A percentile compares a stretch with the other conserved stretches of the same genome.
Evolutionary conservation across 2,888 invertebrate species (phyloP).

Genomic region (Mythimna albipuncta): DNA sequence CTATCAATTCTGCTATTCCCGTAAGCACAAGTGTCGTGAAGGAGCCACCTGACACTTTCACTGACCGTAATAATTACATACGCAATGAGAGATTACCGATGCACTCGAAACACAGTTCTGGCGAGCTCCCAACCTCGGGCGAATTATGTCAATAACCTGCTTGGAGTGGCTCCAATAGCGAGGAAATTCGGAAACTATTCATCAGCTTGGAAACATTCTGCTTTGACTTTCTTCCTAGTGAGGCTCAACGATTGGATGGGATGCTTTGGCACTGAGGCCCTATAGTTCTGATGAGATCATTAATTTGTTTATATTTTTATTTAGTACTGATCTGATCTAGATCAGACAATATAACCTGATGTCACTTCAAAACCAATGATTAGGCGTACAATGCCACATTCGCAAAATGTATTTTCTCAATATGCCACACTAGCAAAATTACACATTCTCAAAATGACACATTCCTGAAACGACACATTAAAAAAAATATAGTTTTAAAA

Average conservation of each 20-base stretch:
- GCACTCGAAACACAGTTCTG: slow-evolving; percentile 60
- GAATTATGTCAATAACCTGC: slow-evolving; percentile 70
- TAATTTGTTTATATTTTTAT: background rate
- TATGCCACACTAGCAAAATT: too few species aligned
- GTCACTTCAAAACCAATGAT: too few species aligned
- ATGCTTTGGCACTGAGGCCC: slow-evolving; percentile 18
- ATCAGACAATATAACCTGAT: too few species aligned
- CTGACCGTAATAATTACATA: slow-evolving; percentile 35
- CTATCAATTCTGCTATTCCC: background rate
- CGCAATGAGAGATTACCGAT: slow-evolving; percentile 54
- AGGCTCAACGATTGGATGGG: slow-evolving; percentile 27
- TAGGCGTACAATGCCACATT: too few species aligned
- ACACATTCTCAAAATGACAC: too few species aligned
- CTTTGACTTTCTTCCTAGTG: slow-evolving; percentile 48
- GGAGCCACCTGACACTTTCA: slow-evolving; percentile 53
- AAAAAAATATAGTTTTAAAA: too few species aligned
- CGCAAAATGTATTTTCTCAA: too few species aligned
- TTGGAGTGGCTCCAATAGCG: slow-evolving; percentile 63
- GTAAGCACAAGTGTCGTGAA: slow-evolving; percentile 7
- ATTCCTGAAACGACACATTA: too few species aligned
- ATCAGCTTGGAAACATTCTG: slow-evolving; percentile 28
- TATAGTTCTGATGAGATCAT: background rate
- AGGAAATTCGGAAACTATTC: slow-evolving; percentile 51
- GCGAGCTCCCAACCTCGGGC: slow-evolving; percentile 55
- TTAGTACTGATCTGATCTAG: background rate